A percentile compares a stretch with the other conserved stretches of the same genome.
Evolutionary conservation across 2,113 vertebrate genomes (phyloP).

Genomic region (Sinocyclocheilus maitianheensis): DNA sequence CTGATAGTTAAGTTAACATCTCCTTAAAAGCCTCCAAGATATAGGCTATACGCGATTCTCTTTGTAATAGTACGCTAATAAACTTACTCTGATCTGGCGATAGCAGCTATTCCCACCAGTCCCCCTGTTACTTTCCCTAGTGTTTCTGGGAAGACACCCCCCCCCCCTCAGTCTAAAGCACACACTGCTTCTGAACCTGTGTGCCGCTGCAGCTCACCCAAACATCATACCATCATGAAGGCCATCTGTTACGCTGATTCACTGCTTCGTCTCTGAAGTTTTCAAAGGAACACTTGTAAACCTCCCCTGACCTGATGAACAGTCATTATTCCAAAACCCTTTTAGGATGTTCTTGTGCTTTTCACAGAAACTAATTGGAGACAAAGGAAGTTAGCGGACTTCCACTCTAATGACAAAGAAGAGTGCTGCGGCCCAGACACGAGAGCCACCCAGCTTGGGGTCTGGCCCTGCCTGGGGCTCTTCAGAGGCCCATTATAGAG

Average conservation of each 20-base stretch:
- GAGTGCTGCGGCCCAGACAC: slow-evolving; percentile 39
- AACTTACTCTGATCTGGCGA: slow-evolving; percentile 26
- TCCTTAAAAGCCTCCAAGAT: neutral
- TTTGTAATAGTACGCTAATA: neutral
- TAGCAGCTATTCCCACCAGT: neutral
- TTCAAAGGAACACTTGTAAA: slow-evolving; percentile 52
- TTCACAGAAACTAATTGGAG: slow-evolving; percentile 78
- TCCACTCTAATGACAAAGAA: slow-evolving; percentile 64
- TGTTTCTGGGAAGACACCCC: slow-evolving; percentile 50
- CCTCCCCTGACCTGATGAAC: slow-evolving; percentile 66
- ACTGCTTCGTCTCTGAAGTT: slow-evolving; percentile 57
- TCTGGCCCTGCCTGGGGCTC: slow-evolving; percentile 50
- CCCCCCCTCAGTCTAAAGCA: slow-evolving; percentile 6
- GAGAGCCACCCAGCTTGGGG: slow-evolving; percentile 57
- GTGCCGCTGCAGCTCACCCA: slow-evolving; percentile 50
- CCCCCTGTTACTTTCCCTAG: slow-evolving; percentile 19
- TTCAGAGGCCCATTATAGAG: slow-evolving; percentile 39
- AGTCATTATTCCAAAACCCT: slow-evolving; percentile 77
- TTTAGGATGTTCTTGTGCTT: slow-evolving; percentile 71
- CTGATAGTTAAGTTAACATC: neutral
- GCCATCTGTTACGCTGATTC: slow-evolving; percentile 59
- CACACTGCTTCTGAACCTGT: slow-evolving; percentile 45
- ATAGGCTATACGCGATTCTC: neutral
- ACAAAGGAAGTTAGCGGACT: slow-evolving; percentile 70
- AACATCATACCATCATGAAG: slow-evolving; percentile 53